Base-by-base conservation (phyloP, 2,113 vertebrate species). In the Megaceryle maxima region DNA sequence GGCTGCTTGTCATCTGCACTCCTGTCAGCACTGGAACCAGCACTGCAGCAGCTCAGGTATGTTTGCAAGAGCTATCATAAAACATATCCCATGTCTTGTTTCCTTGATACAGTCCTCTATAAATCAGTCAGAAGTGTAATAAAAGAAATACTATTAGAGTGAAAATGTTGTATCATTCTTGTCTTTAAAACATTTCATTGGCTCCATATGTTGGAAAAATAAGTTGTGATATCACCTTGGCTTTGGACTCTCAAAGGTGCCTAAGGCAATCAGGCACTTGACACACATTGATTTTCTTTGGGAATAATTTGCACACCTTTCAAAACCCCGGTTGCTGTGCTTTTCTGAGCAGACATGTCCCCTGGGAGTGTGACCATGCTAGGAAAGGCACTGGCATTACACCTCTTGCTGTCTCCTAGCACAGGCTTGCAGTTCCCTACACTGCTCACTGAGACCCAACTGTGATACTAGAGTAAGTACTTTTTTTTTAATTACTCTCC, bases 311-410 rank as follows among this genome's bases (percentile, higher is more conserved):
- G 1, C 11, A 24, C 15, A 21, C 20, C 37, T 86, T 81, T 43
- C 60, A 43, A 72, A 90, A 81, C 6, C 15, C 26, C 39, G 51
- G 15, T 26, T 57, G 19, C 7, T 29, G 3, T 21, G 31, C 25
- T 83, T 81, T 55, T 25, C 68, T 14, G 13, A 70, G 37, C 31
- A 56, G 39, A 18, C 5, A 1, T 50, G 37, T 59, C 9, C 24
- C 25, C 37, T 10, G 16, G n/a, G 18, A 76, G 7, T 0, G 0
- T 50, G 31, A n/a, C 68, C 4, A 1, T 14, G 16, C 35, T 25
- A 43, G 51, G 48, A 68, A 76, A 79, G 44, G 6, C 41, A 24
- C 16, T 17, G 63, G 48, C n/a, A 5, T 59, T 69, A 19, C 11
- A 44, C 9, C 22, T 16, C 8, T 10, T 1, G 1, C 15, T 19